Evolutionary conservation across 2,888 invertebrate genomes (phyloP).

Genomic region (Biston stratarius): DNA sequence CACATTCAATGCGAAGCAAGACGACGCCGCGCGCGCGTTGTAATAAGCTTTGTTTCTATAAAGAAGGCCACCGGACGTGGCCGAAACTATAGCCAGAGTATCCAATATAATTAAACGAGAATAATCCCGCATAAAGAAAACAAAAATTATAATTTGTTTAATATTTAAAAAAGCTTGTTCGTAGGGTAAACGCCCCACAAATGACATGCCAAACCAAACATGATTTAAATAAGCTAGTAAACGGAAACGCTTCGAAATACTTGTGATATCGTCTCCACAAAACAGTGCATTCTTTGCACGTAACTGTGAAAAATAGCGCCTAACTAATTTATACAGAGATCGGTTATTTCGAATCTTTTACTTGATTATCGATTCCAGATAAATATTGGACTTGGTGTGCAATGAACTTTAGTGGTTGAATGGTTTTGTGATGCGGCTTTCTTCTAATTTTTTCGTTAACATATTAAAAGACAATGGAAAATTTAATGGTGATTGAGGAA

Average conservation of each 20-base stretch:
- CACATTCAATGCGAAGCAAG: too few species aligned
- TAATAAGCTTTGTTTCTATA: too few species aligned
- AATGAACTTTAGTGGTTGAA: conserved; percentile 57
- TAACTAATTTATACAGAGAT: conserved; percentile 80
- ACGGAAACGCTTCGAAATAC: conserved; percentile 46
- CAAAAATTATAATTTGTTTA: too few species aligned
- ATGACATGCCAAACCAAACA: conserved; percentile 61
- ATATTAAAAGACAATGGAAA: too few species aligned
- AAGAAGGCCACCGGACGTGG: too few species aligned
- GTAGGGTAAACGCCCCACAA: conserved; percentile 34
- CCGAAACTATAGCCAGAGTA: too few species aligned
- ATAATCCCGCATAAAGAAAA: too few species aligned
- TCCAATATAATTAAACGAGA: too few species aligned
- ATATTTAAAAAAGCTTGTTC: too few species aligned
- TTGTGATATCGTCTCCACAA: conserved; percentile 62
- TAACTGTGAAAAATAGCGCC: conserved; percentile 74
- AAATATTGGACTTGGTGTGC: conserved; percentile 68
- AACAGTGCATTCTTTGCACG: conserved; percentile 74
- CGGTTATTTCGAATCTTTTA: conserved; percentile 66
- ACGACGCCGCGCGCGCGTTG: too few species aligned
- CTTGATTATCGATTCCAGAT: conserved; percentile 75
- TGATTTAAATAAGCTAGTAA: conserved; percentile 59
- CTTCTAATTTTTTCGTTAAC: conserved; percentile 6
- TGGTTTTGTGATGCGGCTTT: conserved; percentile 15
- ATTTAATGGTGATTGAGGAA: not conserved